A percentile compares a stretch with the other conserved stretches of the same genome.
phyloP scores from a whole-genome alignment of 2,888 invertebrate genomes.

The Heliconius sara region DNA sequence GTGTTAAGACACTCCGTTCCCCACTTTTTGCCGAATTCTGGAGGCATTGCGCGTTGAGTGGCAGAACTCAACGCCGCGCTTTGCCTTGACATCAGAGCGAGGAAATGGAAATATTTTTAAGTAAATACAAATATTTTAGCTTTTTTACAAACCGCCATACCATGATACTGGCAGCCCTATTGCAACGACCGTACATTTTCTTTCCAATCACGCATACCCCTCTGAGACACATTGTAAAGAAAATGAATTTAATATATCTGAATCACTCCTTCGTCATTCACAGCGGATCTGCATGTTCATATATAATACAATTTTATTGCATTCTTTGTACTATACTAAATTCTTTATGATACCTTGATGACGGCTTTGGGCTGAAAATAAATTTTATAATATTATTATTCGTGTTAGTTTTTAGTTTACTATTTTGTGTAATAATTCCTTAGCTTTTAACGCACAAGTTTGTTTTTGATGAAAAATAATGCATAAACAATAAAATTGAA shows the following conservation, averaged over 20 bases:
- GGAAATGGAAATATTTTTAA: too few relatives aligned
- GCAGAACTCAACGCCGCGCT: too few relatives aligned
- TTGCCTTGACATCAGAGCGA: too few relatives aligned
- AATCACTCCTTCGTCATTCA: constrained; percentile 27
- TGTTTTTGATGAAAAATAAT: not conserved
- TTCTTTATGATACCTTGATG: not conserved
- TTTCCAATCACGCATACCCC: constrained; percentile 35
- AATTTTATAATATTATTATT: not conserved
- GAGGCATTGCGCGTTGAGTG: too few relatives aligned
- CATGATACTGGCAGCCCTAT: constrained; percentile 20
- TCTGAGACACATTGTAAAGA: constrained; percentile 34
- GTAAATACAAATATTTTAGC: not conserved
- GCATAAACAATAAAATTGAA: not conserved
- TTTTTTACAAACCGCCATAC: not conserved
- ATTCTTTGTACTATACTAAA: constrained; percentile 2
- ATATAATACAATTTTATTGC: constrained; percentile 19
- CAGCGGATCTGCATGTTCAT: constrained; percentile 25
- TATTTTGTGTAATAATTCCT: not conserved
- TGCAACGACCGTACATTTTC: constrained; percentile 6
- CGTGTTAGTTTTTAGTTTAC: not conserved
- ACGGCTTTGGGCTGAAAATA: not conserved
- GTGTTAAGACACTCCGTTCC: too few relatives aligned
- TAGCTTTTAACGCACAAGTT: too few relatives aligned
- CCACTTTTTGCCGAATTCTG: too few relatives aligned
- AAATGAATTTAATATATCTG: constrained; percentile 28